Percentiles rank a stretch among this genome's conserved stretches.
Evolutionary conservation across 2,113 vertebrate species (phyloP).

Genomic region (Xiphorhynchus elegans): DNA sequence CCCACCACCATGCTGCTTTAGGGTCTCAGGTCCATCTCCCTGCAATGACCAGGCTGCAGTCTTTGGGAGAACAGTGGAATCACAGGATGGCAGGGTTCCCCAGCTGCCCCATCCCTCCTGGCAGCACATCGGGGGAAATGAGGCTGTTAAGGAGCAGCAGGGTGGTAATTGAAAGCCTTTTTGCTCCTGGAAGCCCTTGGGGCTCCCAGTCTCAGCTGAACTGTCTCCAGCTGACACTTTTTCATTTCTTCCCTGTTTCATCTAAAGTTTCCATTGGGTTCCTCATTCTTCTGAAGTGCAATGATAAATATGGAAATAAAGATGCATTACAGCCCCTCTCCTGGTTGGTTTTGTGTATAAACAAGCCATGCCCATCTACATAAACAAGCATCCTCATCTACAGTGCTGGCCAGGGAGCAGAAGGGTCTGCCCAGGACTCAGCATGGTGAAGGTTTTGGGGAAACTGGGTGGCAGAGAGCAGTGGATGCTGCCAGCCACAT

Average conservation of each 20-base stretch:
- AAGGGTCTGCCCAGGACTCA: neutral
- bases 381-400: neutral
- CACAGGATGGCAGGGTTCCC: neutral
- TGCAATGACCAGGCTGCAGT: neutral
- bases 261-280: neutral
- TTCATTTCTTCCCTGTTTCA: constrained; percentile 1
- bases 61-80: neutral
- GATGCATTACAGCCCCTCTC: neutral
- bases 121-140: fast-evolving
- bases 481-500: neutral
- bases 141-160: neutral
- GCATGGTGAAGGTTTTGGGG: neutral
- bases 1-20: neutral
- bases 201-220: neutral
- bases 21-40: neutral
- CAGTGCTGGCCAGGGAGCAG: neutral
- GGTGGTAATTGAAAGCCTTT: neutral
- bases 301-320: neutral
- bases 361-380: neutral
- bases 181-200: neutral
- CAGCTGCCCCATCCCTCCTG: neutral
- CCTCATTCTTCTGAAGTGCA: neutral
- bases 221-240: neutral
- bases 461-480: neutral
- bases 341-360: neutral